Evolutionary conservation across 2,888 invertebrate species (phyloP).

Genomic region (Cryptocheilus praepositus): DNA sequence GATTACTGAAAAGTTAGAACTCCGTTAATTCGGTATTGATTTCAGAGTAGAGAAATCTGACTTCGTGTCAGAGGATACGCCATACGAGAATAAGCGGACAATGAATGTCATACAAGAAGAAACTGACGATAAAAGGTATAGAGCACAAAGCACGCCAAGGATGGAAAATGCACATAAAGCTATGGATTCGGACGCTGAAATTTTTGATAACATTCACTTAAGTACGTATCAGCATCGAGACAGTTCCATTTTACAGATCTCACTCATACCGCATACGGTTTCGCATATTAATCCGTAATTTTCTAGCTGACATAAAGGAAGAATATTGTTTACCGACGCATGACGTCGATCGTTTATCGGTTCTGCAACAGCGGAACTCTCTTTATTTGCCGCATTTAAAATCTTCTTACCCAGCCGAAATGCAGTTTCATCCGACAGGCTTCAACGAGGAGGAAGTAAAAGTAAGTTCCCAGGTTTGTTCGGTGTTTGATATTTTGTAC

Average conservation of each 20-base stretch:
- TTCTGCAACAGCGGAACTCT: constrained; percentile 87
- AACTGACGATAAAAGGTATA: constrained; percentile 59
- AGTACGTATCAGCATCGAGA: constrained; percentile 51
- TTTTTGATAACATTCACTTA: constrained; percentile 88
- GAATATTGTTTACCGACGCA: constrained; percentile 75
- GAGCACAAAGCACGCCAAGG: constrained; percentile 66
- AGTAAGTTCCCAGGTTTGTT: constrained; percentile 69
- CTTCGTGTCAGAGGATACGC: no score
- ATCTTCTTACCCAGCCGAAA: constrained; percentile 90
- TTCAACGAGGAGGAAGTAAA: constrained; percentile 82
- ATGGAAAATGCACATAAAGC: constrained; percentile 69
- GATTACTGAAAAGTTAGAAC: no score
- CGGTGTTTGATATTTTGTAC: no score
- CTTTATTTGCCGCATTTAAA: constrained; percentile 88
- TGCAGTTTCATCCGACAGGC: constrained; percentile 79
- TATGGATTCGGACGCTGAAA: constrained; percentile 90
- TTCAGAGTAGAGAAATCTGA: no score
- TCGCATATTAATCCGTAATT: neutral
- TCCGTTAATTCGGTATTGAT: no score
- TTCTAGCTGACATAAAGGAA: constrained; percentile 76
- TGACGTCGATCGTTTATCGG: constrained; percentile 78
- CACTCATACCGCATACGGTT: no score
- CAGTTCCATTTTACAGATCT: no score
- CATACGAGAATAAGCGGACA: no score
- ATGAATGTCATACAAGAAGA: constrained; percentile 41